Percentiles rank a stretch among this genome's conserved stretches.
Conservation (phyloP, 2,888 invertebrate genomes). For the Exocentrus adspersus region DNA sequence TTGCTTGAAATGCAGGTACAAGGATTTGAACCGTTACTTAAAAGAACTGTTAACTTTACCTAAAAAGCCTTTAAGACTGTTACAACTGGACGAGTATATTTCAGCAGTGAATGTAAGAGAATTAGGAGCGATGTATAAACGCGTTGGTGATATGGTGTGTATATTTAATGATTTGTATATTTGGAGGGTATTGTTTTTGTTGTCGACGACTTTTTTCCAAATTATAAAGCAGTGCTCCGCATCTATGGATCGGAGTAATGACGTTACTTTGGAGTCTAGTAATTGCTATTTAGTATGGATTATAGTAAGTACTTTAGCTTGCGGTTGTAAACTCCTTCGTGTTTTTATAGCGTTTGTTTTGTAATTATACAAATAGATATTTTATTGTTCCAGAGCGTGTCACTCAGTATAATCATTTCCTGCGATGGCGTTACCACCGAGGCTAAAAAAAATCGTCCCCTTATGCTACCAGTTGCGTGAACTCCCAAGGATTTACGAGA, state of each 20-base stretch:
- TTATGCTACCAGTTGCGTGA: constrained; percentile 7
- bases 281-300: not conserved
- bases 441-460: constrained; percentile 16
- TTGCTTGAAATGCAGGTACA: constrained; percentile 10
- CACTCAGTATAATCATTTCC: constrained; percentile 8
- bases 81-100: constrained; percentile 1
- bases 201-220: not conserved
- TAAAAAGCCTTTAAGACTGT: not conserved
- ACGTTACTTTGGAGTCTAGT: not conserved
- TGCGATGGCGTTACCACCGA: constrained; percentile 25
- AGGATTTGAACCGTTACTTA: constrained; percentile 1
- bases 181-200: constrained; percentile 1
- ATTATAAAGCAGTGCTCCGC: not conserved
- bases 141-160: not conserved
- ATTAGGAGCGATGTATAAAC: constrained; percentile 2
- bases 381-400: constrained; percentile 19
- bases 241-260: not conserved
- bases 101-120: not conserved
- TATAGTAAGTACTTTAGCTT: constrained; percentile 8
- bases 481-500: constrained; percentile 1
- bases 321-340: no score
- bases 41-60: not conserved
- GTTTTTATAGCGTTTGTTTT: no score
- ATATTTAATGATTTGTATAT: not conserved
- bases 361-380: no score